phyloP scores from a whole-genome alignment of 2,888 invertebrate genomes.

The Bellardia bayeri region DNA sequence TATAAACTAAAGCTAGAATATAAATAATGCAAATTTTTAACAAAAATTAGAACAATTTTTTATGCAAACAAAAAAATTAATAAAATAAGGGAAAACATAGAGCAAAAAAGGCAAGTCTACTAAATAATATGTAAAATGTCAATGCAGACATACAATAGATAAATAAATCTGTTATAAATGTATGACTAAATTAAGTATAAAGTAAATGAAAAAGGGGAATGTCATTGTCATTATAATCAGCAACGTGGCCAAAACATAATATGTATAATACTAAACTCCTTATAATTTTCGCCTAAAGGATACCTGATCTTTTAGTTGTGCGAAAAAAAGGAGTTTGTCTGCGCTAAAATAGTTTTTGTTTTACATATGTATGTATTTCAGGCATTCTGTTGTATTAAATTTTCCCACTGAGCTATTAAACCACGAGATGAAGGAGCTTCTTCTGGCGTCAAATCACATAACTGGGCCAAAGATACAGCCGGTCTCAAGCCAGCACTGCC shows the following conservation, averaged over 20 bases:
- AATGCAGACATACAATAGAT: not conserved
- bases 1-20: slow-evolving; percentile 58
- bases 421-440: slow-evolving; percentile 89
- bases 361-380: slow-evolving; percentile 5
- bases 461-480: slow-evolving; percentile 88
- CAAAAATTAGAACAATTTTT: slow-evolving; percentile 13
- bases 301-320: slow-evolving; percentile 34
- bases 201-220: slow-evolving; percentile 27
- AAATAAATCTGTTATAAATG: slow-evolving; percentile 19
- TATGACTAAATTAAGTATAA: slow-evolving; percentile 61
- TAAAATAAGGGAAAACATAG: not conserved
- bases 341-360: slow-evolving; percentile 13
- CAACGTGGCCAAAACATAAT: slow-evolving; percentile 11
- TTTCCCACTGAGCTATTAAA: slow-evolving; percentile 93
- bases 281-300: slow-evolving; percentile 23
- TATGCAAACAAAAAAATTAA: not conserved
- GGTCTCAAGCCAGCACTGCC: slow-evolving; percentile 86
- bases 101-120: slow-evolving; percentile 1
- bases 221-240: slow-evolving; percentile 46
- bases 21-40: slow-evolving; percentile 52
- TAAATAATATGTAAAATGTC: slow-evolving; percentile 19
- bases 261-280: slow-evolving; percentile 33
- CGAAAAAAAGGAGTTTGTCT: slow-evolving; percentile 17
- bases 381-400: slow-evolving; percentile 85
- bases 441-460: slow-evolving; percentile 88